Percentiles rank a stretch among this genome's conserved stretches.
Conservation (phyloP, 1,140 invertebrate species). For the Leptinotarsa texana region DNA sequence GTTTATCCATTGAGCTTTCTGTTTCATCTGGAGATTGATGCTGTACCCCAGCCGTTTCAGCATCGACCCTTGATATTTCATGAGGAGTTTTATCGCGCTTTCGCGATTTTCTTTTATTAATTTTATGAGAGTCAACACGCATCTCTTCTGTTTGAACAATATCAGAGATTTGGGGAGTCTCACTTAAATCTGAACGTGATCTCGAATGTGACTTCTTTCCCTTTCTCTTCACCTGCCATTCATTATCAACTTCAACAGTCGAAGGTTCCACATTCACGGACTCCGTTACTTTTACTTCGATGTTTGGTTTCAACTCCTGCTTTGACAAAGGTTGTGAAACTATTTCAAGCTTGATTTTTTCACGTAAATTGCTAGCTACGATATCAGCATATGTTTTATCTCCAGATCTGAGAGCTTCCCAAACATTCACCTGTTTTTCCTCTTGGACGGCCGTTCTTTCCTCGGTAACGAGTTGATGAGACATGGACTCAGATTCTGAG, state of each 20-base stretch:
- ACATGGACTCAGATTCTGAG: not conserved
- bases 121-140: not conserved
- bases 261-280: slow-evolving; percentile 1
- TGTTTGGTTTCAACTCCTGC: slow-evolving; percentile 15
- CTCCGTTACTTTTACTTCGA: slow-evolving; percentile 35
- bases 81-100: not conserved
- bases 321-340: not conserved
- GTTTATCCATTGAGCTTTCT: not conserved
- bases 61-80: not conserved
- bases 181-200: slow-evolving; percentile 34
- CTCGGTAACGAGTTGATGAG: not conserved
- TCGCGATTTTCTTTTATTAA: not conserved
- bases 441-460: not conserved
- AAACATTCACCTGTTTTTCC: slow-evolving; percentile 42
- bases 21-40: not conserved
- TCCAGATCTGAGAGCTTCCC: slow-evolving; percentile 54
- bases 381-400: slow-evolving; percentile 66
- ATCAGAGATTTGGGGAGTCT: slow-evolving; percentile 2
- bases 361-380: slow-evolving; percentile 51
- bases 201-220: slow-evolving; percentile 55
- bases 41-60: not conserved
- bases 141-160: not conserved
- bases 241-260: slow-evolving; percentile 51
- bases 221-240: slow-evolving; percentile 48
- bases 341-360: not conserved